Conservation (phyloP, 2,888 invertebrate genomes). For the Didymodactylos carnosus region DNA sequence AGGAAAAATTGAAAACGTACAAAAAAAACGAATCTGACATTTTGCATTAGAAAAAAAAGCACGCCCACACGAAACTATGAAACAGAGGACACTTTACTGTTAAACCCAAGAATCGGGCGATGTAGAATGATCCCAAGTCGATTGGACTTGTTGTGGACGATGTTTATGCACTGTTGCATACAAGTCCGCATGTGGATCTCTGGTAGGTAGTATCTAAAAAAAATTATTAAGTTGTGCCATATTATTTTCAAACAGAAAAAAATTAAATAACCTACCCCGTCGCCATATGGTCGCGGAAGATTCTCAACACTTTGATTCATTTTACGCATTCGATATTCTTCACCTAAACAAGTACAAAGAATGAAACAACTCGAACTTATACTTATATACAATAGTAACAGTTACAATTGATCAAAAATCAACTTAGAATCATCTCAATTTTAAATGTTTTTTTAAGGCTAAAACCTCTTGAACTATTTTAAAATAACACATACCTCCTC, state of each 20-base stretch:
- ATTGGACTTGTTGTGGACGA: not conserved
- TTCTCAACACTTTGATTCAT: not conserved
- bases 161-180: not conserved
- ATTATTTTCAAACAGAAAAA: not conserved
- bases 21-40: not conserved
- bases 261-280: not conserved
- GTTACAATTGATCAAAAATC: too few species aligned
- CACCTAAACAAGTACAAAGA: too few species aligned
- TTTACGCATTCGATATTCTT: not conserved
- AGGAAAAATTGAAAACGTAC: too few species aligned
- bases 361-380: too few species aligned
- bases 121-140: not conserved
- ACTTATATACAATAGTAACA: too few species aligned
- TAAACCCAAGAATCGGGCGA: slow-evolving; percentile 1
- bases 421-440: too few species aligned
- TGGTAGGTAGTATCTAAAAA: not conserved
- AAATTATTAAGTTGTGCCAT: not conserved
- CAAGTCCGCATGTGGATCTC: not conserved
- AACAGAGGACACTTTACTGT: too few species aligned
- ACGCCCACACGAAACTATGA: too few species aligned
- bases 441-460: too few species aligned
- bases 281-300: not conserved
- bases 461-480: too few species aligned
- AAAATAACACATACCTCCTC: too few species aligned
- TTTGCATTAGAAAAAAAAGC: too few species aligned